phyloP scores from a whole-genome alignment of 2,797 vertebrate species.

The Pteropus rufus region DNA sequence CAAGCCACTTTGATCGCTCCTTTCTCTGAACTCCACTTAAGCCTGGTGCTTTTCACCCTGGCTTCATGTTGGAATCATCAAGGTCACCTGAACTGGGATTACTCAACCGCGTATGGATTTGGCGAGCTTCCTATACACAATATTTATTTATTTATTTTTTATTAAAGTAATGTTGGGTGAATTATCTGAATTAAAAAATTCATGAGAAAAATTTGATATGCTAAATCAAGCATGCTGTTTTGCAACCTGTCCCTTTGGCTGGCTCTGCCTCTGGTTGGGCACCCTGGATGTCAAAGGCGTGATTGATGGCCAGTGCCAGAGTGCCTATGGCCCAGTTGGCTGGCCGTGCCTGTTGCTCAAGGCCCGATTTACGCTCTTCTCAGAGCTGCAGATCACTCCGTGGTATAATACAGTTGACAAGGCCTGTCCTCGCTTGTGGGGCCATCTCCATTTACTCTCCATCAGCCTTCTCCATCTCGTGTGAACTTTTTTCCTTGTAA shows the following conservation, averaged over 20 bases:
- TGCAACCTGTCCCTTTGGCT: neutral
- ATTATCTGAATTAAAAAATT: conserved; percentile 19
- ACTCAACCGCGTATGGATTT: neutral
- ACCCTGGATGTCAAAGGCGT: neutral
- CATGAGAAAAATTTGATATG: neutral
- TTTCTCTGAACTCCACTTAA: neutral
- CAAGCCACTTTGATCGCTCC: accelerated
- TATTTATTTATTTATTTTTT: neutral
- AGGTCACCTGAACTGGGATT: neutral
- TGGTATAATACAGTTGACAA: accelerated
- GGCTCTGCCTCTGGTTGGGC: neutral
- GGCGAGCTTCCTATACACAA: neutral
- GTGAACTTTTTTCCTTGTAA: neutral
- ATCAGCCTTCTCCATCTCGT: neutral
- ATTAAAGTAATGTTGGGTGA: neutral
- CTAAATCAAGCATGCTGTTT: neutral
- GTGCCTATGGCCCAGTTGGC: neutral
- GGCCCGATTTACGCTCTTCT: neutral
- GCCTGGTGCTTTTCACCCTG: neutral
- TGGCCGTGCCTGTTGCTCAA: accelerated
- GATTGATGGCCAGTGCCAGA: neutral
- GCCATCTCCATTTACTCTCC: too few relatives aligned
- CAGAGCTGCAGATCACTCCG: accelerated
- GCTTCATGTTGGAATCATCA: neutral
- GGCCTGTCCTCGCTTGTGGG: neutral